phyloP scores from a whole-genome alignment of 1,140 invertebrate genomes.

The Hylaeus anthracinus region DNA sequence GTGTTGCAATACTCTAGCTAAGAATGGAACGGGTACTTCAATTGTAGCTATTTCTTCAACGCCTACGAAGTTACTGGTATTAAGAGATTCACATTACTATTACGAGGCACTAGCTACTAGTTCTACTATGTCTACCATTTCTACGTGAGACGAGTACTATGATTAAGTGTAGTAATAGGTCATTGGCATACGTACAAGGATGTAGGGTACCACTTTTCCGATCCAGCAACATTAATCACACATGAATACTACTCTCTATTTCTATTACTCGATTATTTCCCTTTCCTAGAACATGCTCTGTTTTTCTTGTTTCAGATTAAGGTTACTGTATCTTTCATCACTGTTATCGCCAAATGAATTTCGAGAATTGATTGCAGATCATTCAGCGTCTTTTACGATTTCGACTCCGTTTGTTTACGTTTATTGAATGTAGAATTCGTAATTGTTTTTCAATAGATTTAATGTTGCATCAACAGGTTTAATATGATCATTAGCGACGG shows the following conservation, averaged over 20 bases:
- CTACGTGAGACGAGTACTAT: background rate
- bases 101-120: background rate
- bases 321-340: slow-evolving; percentile 1
- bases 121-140: background rate
- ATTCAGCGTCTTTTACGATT: too few relatives aligned
- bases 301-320: background rate
- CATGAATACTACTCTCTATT: background rate
- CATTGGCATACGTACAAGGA: background rate
- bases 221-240: slow-evolving; percentile 36
- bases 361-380: background rate
- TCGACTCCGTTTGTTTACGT: too few relatives aligned
- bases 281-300: background rate
- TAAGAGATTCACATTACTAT: background rate
- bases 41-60: slow-evolving; percentile 32
- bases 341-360: slow-evolving; percentile 6
- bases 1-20: slow-evolving; percentile 37
- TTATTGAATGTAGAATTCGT: too few relatives aligned
- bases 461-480: too few relatives aligned
- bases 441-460: too few relatives aligned
- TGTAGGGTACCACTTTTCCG: background rate
- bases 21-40: slow-evolving; percentile 33
- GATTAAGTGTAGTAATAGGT: background rate
- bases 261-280: background rate
- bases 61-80: slow-evolving; percentile 11
- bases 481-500: too few relatives aligned